Conservation (phyloP, 1,140 invertebrate species). For the Penaeus vannamei region DNA sequence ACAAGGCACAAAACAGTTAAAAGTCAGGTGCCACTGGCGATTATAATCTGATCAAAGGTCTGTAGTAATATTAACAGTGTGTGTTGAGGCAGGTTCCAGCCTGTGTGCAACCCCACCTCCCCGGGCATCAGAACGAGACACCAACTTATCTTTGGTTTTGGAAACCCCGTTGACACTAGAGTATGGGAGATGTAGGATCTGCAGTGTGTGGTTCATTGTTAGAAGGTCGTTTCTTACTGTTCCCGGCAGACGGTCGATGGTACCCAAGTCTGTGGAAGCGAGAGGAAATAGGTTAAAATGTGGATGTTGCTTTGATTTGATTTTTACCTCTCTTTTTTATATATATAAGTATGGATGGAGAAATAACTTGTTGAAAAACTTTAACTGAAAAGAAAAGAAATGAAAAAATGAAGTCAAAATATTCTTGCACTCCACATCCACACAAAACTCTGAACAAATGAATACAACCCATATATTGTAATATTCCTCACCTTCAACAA, state of each 20-base stretch:
- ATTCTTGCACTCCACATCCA: too few relatives aligned
- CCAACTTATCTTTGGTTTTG: conserved; percentile 75
- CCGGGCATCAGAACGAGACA: conserved; percentile 71
- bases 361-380: too few relatives aligned
- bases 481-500: conserved; percentile 54
- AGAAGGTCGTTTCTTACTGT: conserved; percentile 47
- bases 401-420: too few relatives aligned
- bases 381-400: too few relatives aligned
- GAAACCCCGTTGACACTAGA: conserved; percentile 77
- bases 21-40: background rate
- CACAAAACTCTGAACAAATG: background rate
- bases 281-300: background rate
- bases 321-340: too few relatives aligned
- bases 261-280: conserved; percentile 16
- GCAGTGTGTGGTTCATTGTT: conserved; percentile 48
- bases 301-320: background rate
- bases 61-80: background rate
- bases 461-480: background rate
- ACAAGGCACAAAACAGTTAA: too few relatives aligned
- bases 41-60: background rate
- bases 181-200: conserved; percentile 72
- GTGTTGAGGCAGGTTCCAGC: conserved; percentile 39
- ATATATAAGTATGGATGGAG: too few relatives aligned
- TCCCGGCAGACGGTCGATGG: conserved; percentile 27
- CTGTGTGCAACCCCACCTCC: conserved; percentile 69